Base-by-base conservation (phyloP, 2,113 vertebrate genomes). In the Carassius gibelio region DNA sequence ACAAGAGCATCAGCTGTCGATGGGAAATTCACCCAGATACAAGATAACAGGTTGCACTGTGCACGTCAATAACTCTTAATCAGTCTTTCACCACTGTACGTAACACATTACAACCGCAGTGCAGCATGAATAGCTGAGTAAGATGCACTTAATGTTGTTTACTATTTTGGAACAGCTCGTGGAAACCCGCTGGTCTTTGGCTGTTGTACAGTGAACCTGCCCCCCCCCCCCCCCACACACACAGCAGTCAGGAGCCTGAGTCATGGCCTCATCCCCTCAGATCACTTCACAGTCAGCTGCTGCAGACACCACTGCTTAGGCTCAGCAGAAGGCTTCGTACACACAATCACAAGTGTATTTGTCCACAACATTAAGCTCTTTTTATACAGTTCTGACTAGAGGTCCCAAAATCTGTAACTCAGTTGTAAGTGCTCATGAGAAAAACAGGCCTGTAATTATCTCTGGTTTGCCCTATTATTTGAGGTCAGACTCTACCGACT, bases 21-120 rank as follows among this genome's bases (percentile, higher is more conserved):
- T 84, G 86, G 61, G 82, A 89, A 88, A 86, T 50, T 68, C 52
- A 89, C 42, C 42, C 42, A 45, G 89, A 92, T 88, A 69, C 85
- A 77, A 23, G 23, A 82, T 79, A 88, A 93, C 88, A 82, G 13
- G 66, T 90, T 92, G 82, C 90, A 55, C 52, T 55, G 52, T 17
- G 2, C 52, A 50, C 50, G 38, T 55, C 86, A 15, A 9, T 83
- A 23, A n/a, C 15, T n/a, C 45, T 8, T 85, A 23, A 69, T 38
- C 14, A 15, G 15, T 10, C 19, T 8, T 23, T 1, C 34, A 23
- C 10, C 57, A 4, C 21, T 79, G 55, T 13, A 3, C 17, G 26
- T 64, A 52, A 55, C 1, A 5, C 38, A 52, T 30, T 82, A 61
- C 11, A 42, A 62, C 55, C 11, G 30, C 26, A 80, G 36, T 66